phyloP scores from a whole-genome alignment of 2,888 invertebrate species.

The Melanophora roralis region DNA sequence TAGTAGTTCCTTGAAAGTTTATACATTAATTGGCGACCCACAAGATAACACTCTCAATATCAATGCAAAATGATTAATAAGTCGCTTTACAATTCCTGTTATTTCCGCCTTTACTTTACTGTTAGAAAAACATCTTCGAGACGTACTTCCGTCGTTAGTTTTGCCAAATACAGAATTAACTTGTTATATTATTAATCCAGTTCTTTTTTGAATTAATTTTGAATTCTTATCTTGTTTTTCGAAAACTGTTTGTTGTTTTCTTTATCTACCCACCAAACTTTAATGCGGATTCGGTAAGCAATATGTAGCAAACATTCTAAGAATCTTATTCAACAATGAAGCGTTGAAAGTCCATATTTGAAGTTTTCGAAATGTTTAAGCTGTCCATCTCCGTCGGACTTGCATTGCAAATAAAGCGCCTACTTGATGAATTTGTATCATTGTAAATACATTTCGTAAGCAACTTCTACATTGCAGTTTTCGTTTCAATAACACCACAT shows the following conservation, averaged over 20 bases:
- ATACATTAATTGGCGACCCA: background rate
- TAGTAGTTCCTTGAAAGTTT: background rate
- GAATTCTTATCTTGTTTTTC: background rate
- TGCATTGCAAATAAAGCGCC: background rate
- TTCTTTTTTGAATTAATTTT: no score
- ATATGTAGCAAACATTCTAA: no score
- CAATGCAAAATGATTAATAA: background rate
- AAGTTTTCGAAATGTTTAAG: background rate
- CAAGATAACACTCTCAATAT: background rate
- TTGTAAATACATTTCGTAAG: background rate
- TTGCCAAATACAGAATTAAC: no score
- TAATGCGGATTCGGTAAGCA: background rate
- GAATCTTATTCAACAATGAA: background rate
- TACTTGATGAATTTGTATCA: background rate
- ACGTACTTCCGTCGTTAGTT: background rate
- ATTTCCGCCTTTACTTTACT: background rate
- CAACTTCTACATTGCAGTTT: background rate
- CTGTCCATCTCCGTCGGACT: background rate
- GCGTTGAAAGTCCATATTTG: background rate
- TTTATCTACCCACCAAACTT: background rate
- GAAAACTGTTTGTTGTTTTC: background rate
- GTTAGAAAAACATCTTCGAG: background rate
- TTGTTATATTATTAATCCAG: no score
- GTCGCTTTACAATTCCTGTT: background rate
- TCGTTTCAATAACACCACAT: background rate